A percentile compares a stretch with the other conserved stretches of the same genome.
These are phyloP conservation scores for Phoxinus phoxinus DNA, from an alignment of 2,113 vertebrate species.

Conservation along the genomic window DNA sequence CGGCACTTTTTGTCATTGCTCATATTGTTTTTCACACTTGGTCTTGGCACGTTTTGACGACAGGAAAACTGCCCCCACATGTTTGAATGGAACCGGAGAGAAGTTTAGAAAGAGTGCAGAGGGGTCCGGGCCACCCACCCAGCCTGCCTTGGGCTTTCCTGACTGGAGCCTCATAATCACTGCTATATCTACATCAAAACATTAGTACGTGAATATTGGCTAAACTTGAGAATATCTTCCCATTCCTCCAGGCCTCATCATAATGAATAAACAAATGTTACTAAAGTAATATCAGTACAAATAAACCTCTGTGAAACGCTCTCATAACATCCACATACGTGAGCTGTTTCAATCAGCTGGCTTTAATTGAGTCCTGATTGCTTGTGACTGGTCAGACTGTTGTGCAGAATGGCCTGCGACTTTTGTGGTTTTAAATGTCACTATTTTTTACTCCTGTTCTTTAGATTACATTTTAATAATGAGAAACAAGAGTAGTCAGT, in stretches of 20 bases:
- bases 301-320: slow-evolving; percentile 2
- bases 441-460: neutral
- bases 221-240: neutral
- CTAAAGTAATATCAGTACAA: slow-evolving; percentile 2
- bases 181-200: slow-evolving; percentile 21
- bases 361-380: slow-evolving; percentile 3
- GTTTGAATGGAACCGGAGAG: slow-evolving; percentile 38
- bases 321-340: neutral
- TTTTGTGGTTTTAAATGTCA: neutral
- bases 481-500: neutral
- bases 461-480: neutral
- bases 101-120: slow-evolving; percentile 30
- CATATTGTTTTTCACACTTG: neutral
- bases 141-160: slow-evolving; percentile 41
- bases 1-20: neutral
- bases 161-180: slow-evolving; percentile 33
- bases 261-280: neutral
- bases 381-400: neutral
- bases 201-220: neutral
- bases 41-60: slow-evolving; percentile 25
- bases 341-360: neutral
- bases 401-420: neutral
- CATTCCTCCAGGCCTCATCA: neutral
- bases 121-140: slow-evolving; percentile 48
- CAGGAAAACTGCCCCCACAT: slow-evolving; percentile 36